These are phyloP conservation scores for Parnassius mnemosyne DNA, from an alignment of 2,888 invertebrate genomes.

Conservation along the genomic window DNA sequence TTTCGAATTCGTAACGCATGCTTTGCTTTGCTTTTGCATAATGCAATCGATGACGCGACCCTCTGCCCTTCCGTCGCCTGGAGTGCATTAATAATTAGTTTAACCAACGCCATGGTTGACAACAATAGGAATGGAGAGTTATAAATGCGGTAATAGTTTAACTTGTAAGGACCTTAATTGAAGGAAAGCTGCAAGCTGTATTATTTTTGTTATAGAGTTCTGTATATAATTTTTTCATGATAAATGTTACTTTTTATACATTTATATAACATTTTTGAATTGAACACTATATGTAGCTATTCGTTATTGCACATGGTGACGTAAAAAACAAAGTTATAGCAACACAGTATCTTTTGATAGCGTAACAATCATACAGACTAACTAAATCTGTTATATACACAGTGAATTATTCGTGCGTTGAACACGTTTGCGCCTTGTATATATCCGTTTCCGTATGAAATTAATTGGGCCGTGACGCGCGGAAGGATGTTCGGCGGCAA, in stretches of 20 bases:
- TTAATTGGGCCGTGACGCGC: constrained; percentile 74
- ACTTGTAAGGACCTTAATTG: constrained; percentile 17
- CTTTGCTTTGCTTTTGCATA: constrained; percentile 59
- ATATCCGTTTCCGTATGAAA: constrained; percentile 77
- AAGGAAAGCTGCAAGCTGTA: not conserved
- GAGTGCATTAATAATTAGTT: constrained; percentile 67
- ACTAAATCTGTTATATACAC: constrained; percentile 32
- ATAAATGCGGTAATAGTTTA: constrained; percentile 11
- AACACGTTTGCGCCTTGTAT: constrained; percentile 67
- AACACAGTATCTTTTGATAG: too few species aligned
- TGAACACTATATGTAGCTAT: too few species aligned
- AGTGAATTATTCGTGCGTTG: constrained; percentile 63
- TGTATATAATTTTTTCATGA: too few species aligned
- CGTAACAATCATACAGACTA: constrained; percentile 15
- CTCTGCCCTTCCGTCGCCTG: constrained; percentile 73
- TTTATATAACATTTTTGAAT: too few species aligned
- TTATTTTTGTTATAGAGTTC: too few species aligned
- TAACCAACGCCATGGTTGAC: constrained; percentile 37
- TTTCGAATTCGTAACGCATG: constrained; percentile 56
- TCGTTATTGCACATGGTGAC: too few species aligned
- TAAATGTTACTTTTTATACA: too few species aligned
- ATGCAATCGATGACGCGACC: constrained; percentile 71
- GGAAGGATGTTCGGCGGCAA: constrained; percentile 74
- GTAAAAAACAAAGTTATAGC: too few species aligned
- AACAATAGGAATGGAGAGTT: constrained; percentile 17